Evolutionary conservation across 2,113 vertebrate species (phyloP).

Genomic region (Muscicapa adusta): DNA sequence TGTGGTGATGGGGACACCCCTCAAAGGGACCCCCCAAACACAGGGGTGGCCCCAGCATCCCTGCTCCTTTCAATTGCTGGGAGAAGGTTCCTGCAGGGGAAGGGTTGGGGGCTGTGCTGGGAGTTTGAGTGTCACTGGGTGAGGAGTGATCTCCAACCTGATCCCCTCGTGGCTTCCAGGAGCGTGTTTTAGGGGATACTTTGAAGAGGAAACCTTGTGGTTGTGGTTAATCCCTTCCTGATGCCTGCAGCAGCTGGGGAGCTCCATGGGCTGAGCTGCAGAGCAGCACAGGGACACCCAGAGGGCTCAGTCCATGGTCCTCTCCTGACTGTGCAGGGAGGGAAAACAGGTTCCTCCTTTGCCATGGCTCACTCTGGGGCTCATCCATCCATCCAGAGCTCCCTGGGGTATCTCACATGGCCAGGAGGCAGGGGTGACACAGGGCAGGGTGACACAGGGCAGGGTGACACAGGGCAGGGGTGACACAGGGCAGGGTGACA

Average conservation of each 20-base stretch:
- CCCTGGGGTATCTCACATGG: neutral
- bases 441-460: too few relatives aligned
- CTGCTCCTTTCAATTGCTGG: neutral
- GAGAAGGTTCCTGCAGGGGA: neutral
- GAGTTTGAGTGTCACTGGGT: neutral
- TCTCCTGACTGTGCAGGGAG: neutral
- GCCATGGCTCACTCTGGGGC: neutral
- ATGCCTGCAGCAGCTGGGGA: too few relatives aligned
- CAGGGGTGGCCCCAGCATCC: neutral
- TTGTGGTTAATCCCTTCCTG: too few relatives aligned
- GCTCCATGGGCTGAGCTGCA: too few relatives aligned
- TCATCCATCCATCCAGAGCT: neutral
- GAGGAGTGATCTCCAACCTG: neutral
- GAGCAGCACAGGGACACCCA: neutral
- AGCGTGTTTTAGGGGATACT: too few relatives aligned
- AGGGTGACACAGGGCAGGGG: neutral
- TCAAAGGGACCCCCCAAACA: neutral
- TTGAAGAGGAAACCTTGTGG: too few relatives aligned
- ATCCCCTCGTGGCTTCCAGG: neutral
- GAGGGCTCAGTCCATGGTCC: accelerated
- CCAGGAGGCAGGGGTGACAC: too few relatives aligned
- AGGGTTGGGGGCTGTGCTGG: neutral
- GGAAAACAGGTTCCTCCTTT: neutral
- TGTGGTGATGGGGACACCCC: neutral
- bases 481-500: too few relatives aligned